Evolutionary conservation across 2,888 invertebrate genomes (phyloP), one percentile per base, ranked within the genome.

Genomic region (Ectemnius cavifrons): DNA sequence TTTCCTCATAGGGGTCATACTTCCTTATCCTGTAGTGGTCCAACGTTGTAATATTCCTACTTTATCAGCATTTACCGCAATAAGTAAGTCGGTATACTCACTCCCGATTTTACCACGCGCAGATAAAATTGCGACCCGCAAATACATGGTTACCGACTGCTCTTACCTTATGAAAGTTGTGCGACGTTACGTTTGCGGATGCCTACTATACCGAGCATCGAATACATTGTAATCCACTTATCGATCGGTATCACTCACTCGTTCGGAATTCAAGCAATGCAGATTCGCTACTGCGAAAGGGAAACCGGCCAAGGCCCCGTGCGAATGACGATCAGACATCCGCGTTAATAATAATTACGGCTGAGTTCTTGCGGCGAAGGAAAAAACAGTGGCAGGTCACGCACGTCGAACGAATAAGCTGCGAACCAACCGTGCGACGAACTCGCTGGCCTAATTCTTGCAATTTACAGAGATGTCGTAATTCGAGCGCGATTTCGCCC

Each of bases 281-380:
- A 69, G 70, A 78, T 73, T 73, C 73, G 69, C 69, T 62, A 47
- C 70, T 72, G 68, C 81, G 88, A 89, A 88, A 89, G 87, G 86
- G 86, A 89, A 90, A 90, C 86, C 88, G 89, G 90, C 89, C 90
- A 89, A 90, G 90, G 90, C 87, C 86, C 82, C 82, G 77, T 83
- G 84, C 37, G 8, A 89, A 89, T 87, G 84, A 88, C 86, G 84
- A 88, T 83, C 87, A 86, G 88, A 89, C 87, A 90, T 90, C 89
- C 90, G 90, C 88, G 89, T 90, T 89, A 89, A 71, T 86, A 87
- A 89, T 90, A 89, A 90, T 89, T 86, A 85, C 85, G 82, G 81
- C 79, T 83, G 82, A 79, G 84, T 85, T 84, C 82, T 83, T 84
- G 86, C 82, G 71, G 16, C 81, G 73, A 75, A 82, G 81, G 77